Evolutionary conservation across 2,888 invertebrate species (phyloP).

Genomic region (Lymantria monacha): DNA sequence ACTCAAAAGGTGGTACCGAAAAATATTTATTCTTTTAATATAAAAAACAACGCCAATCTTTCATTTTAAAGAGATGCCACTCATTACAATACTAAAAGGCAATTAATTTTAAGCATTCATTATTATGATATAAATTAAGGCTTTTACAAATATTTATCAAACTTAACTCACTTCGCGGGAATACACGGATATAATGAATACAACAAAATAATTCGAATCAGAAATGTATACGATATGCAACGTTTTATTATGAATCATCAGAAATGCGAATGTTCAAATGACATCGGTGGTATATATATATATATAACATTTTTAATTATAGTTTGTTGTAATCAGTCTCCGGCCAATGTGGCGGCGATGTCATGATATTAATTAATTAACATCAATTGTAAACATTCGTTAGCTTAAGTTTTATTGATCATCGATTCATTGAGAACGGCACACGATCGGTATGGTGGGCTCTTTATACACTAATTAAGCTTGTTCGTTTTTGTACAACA

Average conservation of each 20-base stretch:
- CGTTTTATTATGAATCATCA: constrained; percentile 73
- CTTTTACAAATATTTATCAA: constrained; percentile 58
- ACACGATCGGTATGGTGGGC: constrained; percentile 54
- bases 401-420: constrained; percentile 22
- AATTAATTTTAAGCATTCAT: constrained; percentile 55
- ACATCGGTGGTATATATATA: constrained; percentile 80
- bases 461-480: constrained; percentile 52
- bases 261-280: constrained; percentile 61
- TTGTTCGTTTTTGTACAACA: constrained; percentile 64
- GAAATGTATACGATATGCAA: constrained; percentile 82
- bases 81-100: constrained; percentile 69
- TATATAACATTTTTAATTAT: constrained; percentile 29
- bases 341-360: constrained; percentile 48
- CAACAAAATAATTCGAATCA: constrained; percentile 75
- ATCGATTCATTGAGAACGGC: constrained; percentile 45
- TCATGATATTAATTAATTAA: constrained; percentile 38
- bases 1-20: constrained; percentile 80
- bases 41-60: constrained; percentile 68
- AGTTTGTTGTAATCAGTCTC: constrained; percentile 64
- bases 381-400: constrained; percentile 8
- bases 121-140: constrained; percentile 71
- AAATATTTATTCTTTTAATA: constrained; percentile 66
- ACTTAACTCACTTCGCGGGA: constrained; percentile 65
- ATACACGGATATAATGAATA: constrained; percentile 65
- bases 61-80: constrained; percentile 67